phyloP scores from a whole-genome alignment of 2,797 vertebrate species.

The Hydrophis major region DNA sequence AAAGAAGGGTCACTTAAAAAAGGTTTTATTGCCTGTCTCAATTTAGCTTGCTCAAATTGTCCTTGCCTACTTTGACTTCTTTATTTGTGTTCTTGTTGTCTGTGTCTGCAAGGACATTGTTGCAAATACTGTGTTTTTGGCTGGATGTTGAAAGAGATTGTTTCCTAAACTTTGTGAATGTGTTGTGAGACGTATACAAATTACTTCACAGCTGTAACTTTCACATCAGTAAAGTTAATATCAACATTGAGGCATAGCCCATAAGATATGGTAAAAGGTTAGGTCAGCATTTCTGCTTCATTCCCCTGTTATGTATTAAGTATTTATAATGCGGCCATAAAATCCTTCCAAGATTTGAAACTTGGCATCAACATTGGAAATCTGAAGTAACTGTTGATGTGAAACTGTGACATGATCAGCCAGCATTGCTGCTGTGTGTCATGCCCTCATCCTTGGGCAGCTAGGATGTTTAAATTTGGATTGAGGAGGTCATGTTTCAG shows the following conservation, averaged over 20 bases:
- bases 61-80: neutral
- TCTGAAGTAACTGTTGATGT: slow-evolving; percentile 2
- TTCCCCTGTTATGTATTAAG: neutral
- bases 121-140: neutral
- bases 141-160: neutral
- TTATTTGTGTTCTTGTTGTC: neutral
- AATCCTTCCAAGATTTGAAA: slow-evolving; percentile 18
- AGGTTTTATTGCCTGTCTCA: neutral
- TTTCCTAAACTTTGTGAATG: neutral
- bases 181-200: neutral
- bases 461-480: neutral
- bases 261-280: neutral
- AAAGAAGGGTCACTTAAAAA: neutral
- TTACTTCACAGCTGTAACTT: neutral
- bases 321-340: slow-evolving; percentile 2
- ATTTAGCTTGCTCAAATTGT: neutral
- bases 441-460: neutral
- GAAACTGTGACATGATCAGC: neutral
- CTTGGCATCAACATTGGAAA: slow-evolving; percentile 4
- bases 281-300: neutral
- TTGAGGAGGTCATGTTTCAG: neutral
- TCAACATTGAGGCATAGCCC: neutral
- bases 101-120: neutral
- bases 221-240: neutral
- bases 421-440: neutral